Conservation (phyloP, 2,797 vertebrate species). For the Micrastur ruficollis region DNA sequence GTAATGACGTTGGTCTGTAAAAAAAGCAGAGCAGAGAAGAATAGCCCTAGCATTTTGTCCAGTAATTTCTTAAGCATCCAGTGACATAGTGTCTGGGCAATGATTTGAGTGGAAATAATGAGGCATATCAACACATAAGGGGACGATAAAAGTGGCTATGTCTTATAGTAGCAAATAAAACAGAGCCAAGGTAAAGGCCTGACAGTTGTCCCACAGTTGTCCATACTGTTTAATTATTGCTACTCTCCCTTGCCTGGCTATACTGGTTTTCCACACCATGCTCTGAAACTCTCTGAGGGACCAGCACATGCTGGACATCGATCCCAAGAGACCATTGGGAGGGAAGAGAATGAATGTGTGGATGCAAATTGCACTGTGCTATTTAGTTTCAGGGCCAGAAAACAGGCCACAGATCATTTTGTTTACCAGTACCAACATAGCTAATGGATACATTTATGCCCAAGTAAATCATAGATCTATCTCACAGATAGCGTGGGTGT, state of each 20-base stretch:
- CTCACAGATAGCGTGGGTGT: not conserved
- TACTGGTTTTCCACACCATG: not conserved
- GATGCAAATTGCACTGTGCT: not conserved
- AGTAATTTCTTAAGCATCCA: not conserved
- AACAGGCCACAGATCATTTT: not conserved
- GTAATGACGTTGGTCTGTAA: not conserved
- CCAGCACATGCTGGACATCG: rapidly evolving
- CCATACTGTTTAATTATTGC: not conserved
- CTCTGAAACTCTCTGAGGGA: not conserved
- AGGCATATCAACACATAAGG: not conserved
- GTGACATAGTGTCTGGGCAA: not conserved
- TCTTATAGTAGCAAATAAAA: not conserved
- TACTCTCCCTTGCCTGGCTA: not conserved
- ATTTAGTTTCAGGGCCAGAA: not conserved
- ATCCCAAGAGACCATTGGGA: not conserved
- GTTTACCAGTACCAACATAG: not conserved
- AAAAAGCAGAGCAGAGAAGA: not conserved
- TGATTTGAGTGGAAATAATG: not conserved
- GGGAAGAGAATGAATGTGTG: not conserved
- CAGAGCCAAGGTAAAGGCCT: not conserved
- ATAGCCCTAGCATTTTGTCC: not conserved
- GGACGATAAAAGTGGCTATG: not conserved
- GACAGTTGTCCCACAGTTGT: not conserved
- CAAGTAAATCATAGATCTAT: not conserved
- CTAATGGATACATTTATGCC: not conserved